Base-by-base conservation (phyloP, 2,113 vertebrate species). In the Pomatorhinus ruficollis region DNA sequence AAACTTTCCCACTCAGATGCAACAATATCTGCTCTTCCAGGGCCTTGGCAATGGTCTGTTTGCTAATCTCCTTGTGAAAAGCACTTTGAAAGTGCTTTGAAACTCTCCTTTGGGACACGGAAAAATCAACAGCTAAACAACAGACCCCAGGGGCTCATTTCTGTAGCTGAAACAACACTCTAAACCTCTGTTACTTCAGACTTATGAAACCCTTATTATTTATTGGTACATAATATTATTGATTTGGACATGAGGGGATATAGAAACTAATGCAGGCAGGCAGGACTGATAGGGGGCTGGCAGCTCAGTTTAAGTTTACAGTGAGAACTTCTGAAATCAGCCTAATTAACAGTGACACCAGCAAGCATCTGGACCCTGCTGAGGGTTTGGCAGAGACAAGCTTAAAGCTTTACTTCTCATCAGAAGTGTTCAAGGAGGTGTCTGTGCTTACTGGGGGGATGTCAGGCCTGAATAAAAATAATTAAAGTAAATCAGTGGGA, bases 341-440 rank as follows among this genome's bases (percentile, higher is more conserved):
- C 21, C 72, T 96, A 94, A 96, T 94, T 93, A 96, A 64, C 83
- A 92, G 65, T 72, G 93, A 92, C 88, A 94, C 69, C 65, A 78
- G 79, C 0, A 12, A 93, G 86, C 89, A 86, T 57, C 90, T 83
- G 80, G 60, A 64, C 50, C 56, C 83, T 45, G 86, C 1, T 5
- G 81, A 87, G 81, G 70, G 28, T 45, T 95, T 95, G 92, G 86
- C 83, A 96, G 83, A 90, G 86, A 78, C 20, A 78, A 93, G 45
- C 60, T 87, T 35, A 64, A 90, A 93, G 85, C 60, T 72, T 93
- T 45, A 20, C 44, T 66, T 77, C 92, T 45, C 93, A 89, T 69
- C 64, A 94, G 69, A 96, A 61, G 57, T 56, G 40, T 71, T 87
- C 64, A 61, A 91, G 64, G 76, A 94, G 65, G 60, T 83, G 72